phyloP scores from a whole-genome alignment of 1,140 invertebrate species.

The Drosophila orosa region DNA sequence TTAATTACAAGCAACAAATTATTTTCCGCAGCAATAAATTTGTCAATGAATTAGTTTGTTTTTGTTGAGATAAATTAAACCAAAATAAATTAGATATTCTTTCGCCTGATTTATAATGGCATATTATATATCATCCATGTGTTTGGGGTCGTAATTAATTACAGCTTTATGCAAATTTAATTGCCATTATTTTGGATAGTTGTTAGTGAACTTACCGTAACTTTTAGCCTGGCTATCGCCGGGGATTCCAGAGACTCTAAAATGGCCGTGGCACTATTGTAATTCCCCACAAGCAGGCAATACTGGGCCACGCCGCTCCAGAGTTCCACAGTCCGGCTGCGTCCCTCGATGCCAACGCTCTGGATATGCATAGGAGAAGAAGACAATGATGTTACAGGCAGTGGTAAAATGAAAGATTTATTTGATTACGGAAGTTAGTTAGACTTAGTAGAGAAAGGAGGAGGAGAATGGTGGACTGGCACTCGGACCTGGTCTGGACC shows the following conservation, averaged over 20 bases:
- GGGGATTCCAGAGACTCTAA: conserved; percentile 79
- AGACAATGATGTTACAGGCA: conserved; percentile 35
- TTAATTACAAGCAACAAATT: conserved; percentile 22
- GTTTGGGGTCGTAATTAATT: conserved; percentile 26
- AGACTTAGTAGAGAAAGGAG: conserved; percentile 10
- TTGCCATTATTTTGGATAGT: conserved; percentile 16
- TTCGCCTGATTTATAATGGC: conserved; percentile 14
- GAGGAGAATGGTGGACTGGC: not conserved
- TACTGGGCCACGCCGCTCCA: conserved; percentile 78
- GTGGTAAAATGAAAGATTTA: conserved; percentile 33
- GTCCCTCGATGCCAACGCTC: conserved; percentile 68
- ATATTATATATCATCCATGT: conserved; percentile 26
- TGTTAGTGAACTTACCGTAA: conserved; percentile 71
- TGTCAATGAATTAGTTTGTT: conserved; percentile 28
- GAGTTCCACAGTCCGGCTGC: conserved; percentile 69
- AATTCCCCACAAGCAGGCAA: conserved; percentile 75
- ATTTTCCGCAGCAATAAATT: conserved; percentile 37
- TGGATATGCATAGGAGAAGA: conserved; percentile 11
- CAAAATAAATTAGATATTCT: conserved; percentile 26
- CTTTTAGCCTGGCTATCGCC: conserved; percentile 78
- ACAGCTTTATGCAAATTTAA: conserved; percentile 26
- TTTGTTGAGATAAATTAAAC: conserved; percentile 38
- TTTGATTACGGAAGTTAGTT: conserved; percentile 66
- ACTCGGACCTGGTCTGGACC: conserved; percentile 24
- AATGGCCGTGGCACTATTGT: conserved; percentile 79